Base-by-base conservation (phyloP, 2,888 invertebrate genomes). In the Netelia melanura region DNA sequence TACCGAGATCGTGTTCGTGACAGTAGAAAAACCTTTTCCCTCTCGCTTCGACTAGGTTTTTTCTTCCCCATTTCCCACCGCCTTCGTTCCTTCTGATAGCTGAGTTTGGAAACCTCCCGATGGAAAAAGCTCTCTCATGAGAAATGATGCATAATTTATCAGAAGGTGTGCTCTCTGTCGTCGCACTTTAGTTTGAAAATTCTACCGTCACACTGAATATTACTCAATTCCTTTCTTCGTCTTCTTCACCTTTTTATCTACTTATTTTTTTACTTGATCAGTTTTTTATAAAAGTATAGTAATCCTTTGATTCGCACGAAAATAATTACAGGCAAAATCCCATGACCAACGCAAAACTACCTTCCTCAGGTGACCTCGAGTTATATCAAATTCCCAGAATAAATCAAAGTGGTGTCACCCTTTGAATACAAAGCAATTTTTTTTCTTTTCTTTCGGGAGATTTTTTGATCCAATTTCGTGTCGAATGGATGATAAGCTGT, bases 141-240 rank as follows among this genome's bases (percentile, higher is more conserved):
- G 74, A 82, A 82, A 85, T 61, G 62, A 82, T 78, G 84, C 78
- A 85, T 85, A 79, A 85, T 85, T 85, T 82, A 82, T 82, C 82
- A 85, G 70, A 75, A 64, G 43, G 68, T 70, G 70, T 78, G 43
- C 64, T 62, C 43, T 54, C 65, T 67, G 78, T 58, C 70, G 58
- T 79, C 64, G 11, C 58, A n/a, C 62, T 70, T 67, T 64, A 48
- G 64, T 84, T 84, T 84, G 81, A 23, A 61, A 84, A 83, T 85
- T 76, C 75, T 54, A 8, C 67, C 21, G 68, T 70, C 67, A 61
- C 70, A 61, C 62, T n/a, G 58, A 30, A 75, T 62, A 79, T 79
- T 54, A 52, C 68, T 48, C 48, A 44, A 25, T 54, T 74, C 58
- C 62, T 72, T 30, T 58, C 38, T 44, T 14, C 17, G 17, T 52